Percentiles rank a stretch among this genome's conserved stretches.
Evolutionary conservation across 2,113 vertebrate genomes (phyloP).

Genomic region (Muntiacus muntjak): DNA sequence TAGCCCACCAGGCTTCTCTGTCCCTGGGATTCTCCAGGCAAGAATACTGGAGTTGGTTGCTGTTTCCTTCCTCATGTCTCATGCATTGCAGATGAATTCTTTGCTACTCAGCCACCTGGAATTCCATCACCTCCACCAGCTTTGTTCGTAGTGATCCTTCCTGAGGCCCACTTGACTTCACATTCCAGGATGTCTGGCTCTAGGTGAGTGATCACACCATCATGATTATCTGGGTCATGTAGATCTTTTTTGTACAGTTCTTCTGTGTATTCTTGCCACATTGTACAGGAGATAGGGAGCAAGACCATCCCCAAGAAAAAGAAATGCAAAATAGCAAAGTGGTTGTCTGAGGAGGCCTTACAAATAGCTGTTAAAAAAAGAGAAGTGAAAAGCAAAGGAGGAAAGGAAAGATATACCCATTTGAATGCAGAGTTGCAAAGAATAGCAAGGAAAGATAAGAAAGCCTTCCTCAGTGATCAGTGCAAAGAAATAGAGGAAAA

Average conservation of each 20-base stretch:
- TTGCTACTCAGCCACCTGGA: background rate
- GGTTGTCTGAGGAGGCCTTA: background rate
- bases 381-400: background rate
- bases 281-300: background rate
- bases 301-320: background rate
- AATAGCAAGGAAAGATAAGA: background rate
- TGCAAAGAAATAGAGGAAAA: background rate
- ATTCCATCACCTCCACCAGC: background rate
- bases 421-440: background rate
- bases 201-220: background rate
- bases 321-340: background rate
- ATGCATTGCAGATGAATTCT: background rate
- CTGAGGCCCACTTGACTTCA: background rate
- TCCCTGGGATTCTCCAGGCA: background rate
- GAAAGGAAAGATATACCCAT: background rate
- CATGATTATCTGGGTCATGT: background rate
- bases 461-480: background rate
- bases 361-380: background rate
- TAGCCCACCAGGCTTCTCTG: background rate
- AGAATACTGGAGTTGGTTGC: background rate
- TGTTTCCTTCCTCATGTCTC: background rate
- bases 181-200: background rate
- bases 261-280: background rate
- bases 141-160: background rate
- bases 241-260: background rate